These are phyloP conservation scores for Zosterops lateralis DNA, from an alignment of 2,113 vertebrate species.

Conservation along the genomic window DNA sequence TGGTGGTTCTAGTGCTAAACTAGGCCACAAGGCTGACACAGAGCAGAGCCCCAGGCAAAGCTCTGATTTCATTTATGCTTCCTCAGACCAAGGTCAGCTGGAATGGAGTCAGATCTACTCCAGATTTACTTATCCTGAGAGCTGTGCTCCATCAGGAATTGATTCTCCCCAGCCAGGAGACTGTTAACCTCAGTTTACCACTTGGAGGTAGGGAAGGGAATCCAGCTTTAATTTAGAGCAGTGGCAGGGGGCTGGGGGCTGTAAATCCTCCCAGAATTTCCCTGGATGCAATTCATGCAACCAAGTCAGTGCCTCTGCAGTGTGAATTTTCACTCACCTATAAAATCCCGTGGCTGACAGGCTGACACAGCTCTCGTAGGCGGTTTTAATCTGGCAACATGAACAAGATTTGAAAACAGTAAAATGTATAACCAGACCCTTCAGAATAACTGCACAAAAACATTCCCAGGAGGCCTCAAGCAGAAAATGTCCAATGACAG, in stretches of 20 bases:
- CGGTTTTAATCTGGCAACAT: conserved; percentile 79
- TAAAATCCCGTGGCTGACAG: conserved; percentile 92
- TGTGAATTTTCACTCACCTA: conserved; percentile 77
- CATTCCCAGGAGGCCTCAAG: neutral
- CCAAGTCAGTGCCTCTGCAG: neutral
- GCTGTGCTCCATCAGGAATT: neutral
- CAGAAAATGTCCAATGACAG: neutral
- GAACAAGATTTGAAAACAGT: conserved; percentile 13
- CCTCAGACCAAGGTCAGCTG: neutral
- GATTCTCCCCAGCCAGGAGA: neutral
- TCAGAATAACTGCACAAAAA: neutral
- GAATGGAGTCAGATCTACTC: neutral
- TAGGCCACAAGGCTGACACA: neutral
- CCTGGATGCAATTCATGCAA: neutral
- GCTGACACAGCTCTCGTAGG: conserved; percentile 84
- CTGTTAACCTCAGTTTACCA: neutral
- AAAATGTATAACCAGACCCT: neutral
- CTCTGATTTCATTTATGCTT: neutral
- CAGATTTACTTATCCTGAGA: neutral
- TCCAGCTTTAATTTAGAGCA: neutral
- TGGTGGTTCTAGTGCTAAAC: neutral
- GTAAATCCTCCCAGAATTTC: neutral
- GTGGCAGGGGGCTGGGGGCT: neutral
- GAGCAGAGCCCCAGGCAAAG: neutral
- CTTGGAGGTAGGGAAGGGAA: neutral